A percentile compares a stretch with the other conserved stretches of the same genome.
Conservation (phyloP, 2,888 invertebrate species). For the Pristionchus japonicus region DNA sequence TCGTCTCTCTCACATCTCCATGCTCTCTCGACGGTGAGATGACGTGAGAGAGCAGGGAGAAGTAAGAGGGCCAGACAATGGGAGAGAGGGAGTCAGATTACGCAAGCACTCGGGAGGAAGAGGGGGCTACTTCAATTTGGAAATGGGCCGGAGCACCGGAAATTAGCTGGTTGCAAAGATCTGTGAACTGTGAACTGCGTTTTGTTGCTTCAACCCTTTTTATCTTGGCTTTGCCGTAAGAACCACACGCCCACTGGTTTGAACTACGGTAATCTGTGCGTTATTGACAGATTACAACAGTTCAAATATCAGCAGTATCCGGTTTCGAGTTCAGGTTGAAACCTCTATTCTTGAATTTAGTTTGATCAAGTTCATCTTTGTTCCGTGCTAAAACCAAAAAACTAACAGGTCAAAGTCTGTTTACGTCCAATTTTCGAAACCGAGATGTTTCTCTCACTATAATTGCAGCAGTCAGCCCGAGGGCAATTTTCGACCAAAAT, state of each 20-base stretch:
- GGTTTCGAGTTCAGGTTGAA: background rate
- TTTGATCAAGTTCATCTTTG: background rate
- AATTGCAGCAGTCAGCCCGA: background rate
- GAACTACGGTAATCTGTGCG: too few species aligned
- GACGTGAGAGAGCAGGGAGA: background rate
- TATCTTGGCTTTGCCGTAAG: background rate
- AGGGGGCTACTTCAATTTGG: background rate
- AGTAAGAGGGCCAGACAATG: too few species aligned
- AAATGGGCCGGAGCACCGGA: background rate
- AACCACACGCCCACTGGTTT: too few species aligned
- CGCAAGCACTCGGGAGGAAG: background rate
- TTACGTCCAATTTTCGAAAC: background rate
- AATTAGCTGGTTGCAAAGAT: background rate
- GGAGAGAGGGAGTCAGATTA: background rate
- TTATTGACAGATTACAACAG: too few species aligned
- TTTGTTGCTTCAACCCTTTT: background rate
- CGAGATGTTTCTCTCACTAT: too few species aligned
- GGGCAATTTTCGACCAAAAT: background rate
- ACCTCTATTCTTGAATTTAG: background rate
- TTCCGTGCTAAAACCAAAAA: background rate
- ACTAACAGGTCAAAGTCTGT: background rate
- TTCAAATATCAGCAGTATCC: too few species aligned
- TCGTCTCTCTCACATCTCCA: too few species aligned
- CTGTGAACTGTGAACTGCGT: background rate
- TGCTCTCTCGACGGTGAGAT: too few species aligned